Base-by-base conservation (phyloP, 2,113 vertebrate species). In the Anhinga rufa region DNA sequence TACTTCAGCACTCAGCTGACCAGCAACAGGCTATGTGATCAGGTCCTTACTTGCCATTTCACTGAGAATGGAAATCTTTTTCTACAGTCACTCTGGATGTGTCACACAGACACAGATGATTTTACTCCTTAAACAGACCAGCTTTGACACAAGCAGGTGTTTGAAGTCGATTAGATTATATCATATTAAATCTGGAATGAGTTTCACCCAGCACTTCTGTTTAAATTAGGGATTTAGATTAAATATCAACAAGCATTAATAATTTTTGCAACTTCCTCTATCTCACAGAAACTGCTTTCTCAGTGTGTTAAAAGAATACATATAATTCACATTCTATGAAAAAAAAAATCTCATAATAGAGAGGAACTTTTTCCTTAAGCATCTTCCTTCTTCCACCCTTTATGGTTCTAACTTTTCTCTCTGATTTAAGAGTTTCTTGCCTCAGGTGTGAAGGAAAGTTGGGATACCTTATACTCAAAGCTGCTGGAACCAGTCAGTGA, bases 161-260 rank as follows among this genome's bases (percentile, higher is more conserved):
- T 92, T 62, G 42, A 86, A 86, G 42, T 62, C 68, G 88, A 78
- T 90, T 70, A 80, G 77, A 88, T 88, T 62, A 58, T 70, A 74
- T 62, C 22, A 2, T 55, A 61, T 55, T 88, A 80, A 85, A 81
- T 36, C 46, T 74, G 71, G 76, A 94, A 88, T 78, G 51, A 71
- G 4, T 90, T 87, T 93, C 20, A 92, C 32, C 19, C 17, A 61
- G 28, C 10, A 71, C 36, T 94, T 84, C 69, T 86, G 55, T 90
- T 96, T 94, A 95, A 93, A 49, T 84, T 88, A 86, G 51, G 7
- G 29, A 75, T 92, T 96, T 92, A 86, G 42, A 75, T 92, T 42
- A 86, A 94, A 88, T 88, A 90, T 42, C 20, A 94, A n/a, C 55
- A 86, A 83, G 32, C 57, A 81, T 57, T 83, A 88, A 65, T 88